Percentiles rank a stretch among this genome's conserved stretches.
Evolutionary conservation across 2,888 invertebrate species (phyloP).

Genomic region (Cerastis rubricosa): DNA sequence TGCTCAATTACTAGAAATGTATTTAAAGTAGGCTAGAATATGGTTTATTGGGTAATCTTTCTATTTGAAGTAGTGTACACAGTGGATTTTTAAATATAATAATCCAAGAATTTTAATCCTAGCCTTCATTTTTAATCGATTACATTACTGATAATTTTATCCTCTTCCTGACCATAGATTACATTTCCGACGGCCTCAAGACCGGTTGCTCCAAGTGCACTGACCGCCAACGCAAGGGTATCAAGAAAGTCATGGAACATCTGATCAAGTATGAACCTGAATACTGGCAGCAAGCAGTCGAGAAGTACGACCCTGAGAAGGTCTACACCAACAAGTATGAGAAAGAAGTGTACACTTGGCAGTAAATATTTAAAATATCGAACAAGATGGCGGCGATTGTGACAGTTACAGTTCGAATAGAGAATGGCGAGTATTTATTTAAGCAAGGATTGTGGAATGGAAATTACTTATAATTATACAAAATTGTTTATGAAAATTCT

Average conservation of each 20-base stretch:
- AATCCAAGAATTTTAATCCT: too few relatives aligned
- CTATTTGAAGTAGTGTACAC: too few relatives aligned
- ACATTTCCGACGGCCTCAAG: constrained; percentile 84
- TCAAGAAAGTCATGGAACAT: constrained; percentile 82
- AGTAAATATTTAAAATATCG: constrained; percentile 30
- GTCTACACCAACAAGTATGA: constrained; percentile 83
- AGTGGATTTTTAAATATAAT: too few relatives aligned
- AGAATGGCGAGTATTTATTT: constrained; percentile 6
- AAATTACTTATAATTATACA: background rate
- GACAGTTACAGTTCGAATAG: constrained; percentile 9
- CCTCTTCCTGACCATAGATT: constrained; percentile 72
- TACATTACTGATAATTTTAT: background rate
- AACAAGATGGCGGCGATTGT: constrained; percentile 17
- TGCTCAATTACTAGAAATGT: background rate
- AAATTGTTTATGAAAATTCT: background rate
- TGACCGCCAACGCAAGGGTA: constrained; percentile 77
- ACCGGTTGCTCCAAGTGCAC: constrained; percentile 85
- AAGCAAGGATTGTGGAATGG: background rate
- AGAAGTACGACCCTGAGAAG: constrained; percentile 83
- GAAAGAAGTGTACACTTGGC: constrained; percentile 72
- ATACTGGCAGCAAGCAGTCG: constrained; percentile 81
- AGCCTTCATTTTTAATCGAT: background rate
- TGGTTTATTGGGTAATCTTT: background rate
- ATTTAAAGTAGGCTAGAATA: background rate
- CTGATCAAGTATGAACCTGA: constrained; percentile 80